Evolutionary conservation across 2,888 invertebrate genomes (phyloP), one percentile per base, ranked within the genome.

Genomic region (Steinernema carpocapsae): DNA sequence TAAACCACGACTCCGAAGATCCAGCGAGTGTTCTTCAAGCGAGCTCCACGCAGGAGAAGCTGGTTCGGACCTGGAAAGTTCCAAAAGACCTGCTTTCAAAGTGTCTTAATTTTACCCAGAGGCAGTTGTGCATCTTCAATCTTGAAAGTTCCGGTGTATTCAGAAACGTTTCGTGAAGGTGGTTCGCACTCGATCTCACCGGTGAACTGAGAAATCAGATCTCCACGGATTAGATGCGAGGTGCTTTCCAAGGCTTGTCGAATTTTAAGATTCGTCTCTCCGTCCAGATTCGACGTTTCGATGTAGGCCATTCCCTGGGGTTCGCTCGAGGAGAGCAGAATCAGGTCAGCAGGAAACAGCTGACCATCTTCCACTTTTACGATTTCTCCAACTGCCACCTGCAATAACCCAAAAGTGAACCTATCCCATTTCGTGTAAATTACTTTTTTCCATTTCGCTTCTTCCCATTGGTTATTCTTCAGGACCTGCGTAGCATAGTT

Each of bases 291-390:
- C 10, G 97, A 93, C 0, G 97, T 97, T 90, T 97, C 97, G 87
- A 97, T 95, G 89, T 97, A 97, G 84, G 95, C 95, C 91, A 97
- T 95, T 76, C 93, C 94, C 89, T 95, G 94, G 0, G 97, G 96
- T 88, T 96, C 96, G 89, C 94, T 94, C 88, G 52, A 89, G 82
- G 75, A 83, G 3, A 97, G 89, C 37, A 97, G 88, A 77, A 96
- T 91, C 76, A 99, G 91, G 90, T 99, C 99, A 0, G 96, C 96
- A 1, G 97, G 97, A 89, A 97, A 96, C 90, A 95, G 95, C 88
- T 92, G 92, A 89, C 95, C 93, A 90, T 94, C 94, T 86, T 91
- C 90, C 74, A 97, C 90, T 90, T 94, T 94, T 84, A 96, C 93
- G 82, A 97, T 92, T 89, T 97, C 95, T 0, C 99, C 97, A 0